A percentile compares a stretch with the other conserved stretches of the same genome.
These are phyloP conservation scores for Sorex maritimensis DNA, from an alignment of 2,797 vertebrate species.

Conservation along the genomic window DNA sequence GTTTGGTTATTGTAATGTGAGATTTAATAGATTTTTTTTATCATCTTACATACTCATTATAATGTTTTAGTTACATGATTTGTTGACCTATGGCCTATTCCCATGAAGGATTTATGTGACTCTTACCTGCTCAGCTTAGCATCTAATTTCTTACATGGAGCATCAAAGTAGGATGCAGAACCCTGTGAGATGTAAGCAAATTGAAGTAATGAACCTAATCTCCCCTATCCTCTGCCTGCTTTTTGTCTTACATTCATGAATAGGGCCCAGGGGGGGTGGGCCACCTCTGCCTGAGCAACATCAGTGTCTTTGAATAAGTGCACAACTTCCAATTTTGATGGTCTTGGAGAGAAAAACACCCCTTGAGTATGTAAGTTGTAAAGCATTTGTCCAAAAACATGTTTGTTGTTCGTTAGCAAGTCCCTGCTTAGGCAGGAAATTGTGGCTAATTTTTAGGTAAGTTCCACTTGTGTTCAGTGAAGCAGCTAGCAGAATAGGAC, in stretches of 20 bases:
- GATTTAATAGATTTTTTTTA: not conserved
- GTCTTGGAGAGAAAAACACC: not conserved
- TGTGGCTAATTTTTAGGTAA: not conserved
- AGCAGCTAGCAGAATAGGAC: not conserved
- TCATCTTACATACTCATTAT: not conserved
- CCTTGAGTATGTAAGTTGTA: not conserved
- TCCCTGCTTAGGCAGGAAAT: slow-evolving; percentile 32
- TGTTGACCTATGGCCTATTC: slow-evolving; percentile 44
- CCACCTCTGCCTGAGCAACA: not conserved
- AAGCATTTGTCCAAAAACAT: not conserved
- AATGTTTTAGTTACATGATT: not conserved
- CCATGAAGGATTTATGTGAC: not conserved
- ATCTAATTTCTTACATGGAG: slow-evolving; percentile 2
- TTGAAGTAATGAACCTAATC: not conserved
- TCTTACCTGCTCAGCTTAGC: slow-evolving; percentile 57
- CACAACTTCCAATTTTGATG: not conserved
- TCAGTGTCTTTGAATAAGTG: not conserved
- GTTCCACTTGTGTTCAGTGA: slow-evolving; percentile 6
- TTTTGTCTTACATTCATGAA: slow-evolving; percentile 47
- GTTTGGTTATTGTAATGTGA: not conserved
- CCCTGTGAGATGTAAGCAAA: slow-evolving; percentile 23
- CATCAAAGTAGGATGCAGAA: not conserved
- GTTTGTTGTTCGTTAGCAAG: not conserved
- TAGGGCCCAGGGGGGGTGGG: not conserved
- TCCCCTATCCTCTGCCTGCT: not conserved